phyloP scores from a whole-genome alignment of 2,113 vertebrate genomes.

The Bubo blakistoni region DNA sequence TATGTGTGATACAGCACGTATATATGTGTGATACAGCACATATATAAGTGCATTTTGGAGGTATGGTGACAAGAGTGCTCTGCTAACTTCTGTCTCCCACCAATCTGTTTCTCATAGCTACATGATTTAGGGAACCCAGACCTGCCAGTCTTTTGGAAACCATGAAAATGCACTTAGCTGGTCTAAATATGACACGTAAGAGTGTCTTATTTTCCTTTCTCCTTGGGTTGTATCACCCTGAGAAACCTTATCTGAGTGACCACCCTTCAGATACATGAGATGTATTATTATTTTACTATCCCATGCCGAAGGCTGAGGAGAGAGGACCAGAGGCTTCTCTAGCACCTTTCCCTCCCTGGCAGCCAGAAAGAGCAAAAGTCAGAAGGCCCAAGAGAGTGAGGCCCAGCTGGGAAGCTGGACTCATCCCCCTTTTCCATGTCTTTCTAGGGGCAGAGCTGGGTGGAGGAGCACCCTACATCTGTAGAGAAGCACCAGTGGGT shows the following conservation, averaged over 20 bases:
- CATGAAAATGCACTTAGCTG: background rate
- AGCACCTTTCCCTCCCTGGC: background rate
- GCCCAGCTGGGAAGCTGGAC: background rate
- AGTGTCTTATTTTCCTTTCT: background rate
- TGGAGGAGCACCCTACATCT: background rate
- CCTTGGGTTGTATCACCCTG: background rate
- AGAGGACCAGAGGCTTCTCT: background rate
- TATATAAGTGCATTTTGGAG: background rate
- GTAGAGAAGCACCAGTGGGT: background rate
- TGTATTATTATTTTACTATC: background rate
- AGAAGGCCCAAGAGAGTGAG: background rate
- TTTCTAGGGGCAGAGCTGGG: background rate
- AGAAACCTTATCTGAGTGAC: background rate
- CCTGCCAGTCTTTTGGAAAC: background rate
- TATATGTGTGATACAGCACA: background rate
- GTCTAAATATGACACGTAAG: background rate
- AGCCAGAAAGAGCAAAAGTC: background rate
- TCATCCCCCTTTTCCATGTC: background rate
- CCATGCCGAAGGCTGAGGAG: background rate
- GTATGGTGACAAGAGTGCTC: background rate
- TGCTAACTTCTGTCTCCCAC: background rate
- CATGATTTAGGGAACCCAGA: background rate
- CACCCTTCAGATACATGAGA: background rate
- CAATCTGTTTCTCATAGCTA: background rate
- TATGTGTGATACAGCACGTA: background rate